Conservation (phyloP, 2,888 invertebrate species). For the Clusia tigrina region DNA sequence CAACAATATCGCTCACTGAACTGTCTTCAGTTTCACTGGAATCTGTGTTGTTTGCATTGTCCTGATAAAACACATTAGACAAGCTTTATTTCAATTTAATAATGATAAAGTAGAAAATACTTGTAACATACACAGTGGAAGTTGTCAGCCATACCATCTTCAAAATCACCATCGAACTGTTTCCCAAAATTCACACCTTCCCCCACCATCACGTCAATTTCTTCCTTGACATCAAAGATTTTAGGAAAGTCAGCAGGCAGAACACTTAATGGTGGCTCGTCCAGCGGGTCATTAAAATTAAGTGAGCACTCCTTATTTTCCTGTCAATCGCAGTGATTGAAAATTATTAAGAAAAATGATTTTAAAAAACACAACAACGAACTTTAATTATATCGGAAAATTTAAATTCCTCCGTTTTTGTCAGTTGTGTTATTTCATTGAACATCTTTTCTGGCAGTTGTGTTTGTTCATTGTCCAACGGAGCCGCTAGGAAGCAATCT, state of each 20-base stretch:
- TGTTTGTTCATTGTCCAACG: background rate
- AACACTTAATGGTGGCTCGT: background rate
- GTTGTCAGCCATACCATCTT: background rate
- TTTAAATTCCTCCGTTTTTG: background rate
- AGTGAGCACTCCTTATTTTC: background rate
- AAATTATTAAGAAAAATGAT: background rate
- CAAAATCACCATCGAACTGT: background rate
- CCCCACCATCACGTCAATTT: background rate
- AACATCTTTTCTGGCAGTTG: background rate
- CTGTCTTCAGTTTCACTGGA: background rate
- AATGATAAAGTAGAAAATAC: too few species aligned
- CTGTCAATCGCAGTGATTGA: background rate
- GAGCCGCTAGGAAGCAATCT: background rate
- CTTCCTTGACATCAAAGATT: background rate
- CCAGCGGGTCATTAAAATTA: background rate
- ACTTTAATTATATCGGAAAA: background rate
- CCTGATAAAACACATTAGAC: background rate
- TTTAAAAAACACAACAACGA: background rate
- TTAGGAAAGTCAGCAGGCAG: background rate
- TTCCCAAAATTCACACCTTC: background rate
- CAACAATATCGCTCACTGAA: too few species aligned
- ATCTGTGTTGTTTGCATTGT: background rate
- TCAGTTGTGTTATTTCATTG: background rate
- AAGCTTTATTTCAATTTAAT: background rate
- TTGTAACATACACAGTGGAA: too few species aligned